Conservation (phyloP, 2,888 invertebrate species). For the Amiota communis region DNA sequence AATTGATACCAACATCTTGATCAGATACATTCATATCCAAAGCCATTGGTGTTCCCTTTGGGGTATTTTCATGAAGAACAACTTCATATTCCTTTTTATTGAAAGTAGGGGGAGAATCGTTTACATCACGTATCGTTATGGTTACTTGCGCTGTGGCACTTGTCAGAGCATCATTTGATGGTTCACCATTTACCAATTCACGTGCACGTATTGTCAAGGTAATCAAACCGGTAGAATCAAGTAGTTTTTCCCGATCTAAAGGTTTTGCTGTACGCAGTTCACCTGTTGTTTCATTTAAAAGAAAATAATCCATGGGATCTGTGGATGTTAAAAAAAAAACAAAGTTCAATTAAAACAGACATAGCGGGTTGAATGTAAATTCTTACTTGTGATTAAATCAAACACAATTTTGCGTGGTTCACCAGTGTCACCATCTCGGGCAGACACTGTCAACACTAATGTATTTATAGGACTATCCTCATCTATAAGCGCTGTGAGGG, state of each 20-base stretch:
- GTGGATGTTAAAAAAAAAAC: neutral
- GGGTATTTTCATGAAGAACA: slow-evolving; percentile 87
- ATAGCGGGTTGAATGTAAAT: slow-evolving; percentile 38
- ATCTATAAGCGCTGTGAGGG: slow-evolving; percentile 83
- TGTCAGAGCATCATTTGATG: slow-evolving; percentile 80
- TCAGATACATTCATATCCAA: slow-evolving; percentile 90
- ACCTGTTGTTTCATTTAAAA: slow-evolving; percentile 84
- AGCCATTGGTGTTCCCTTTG: slow-evolving; percentile 85
- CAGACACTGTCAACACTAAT: slow-evolving; percentile 84
- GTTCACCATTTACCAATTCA: slow-evolving; percentile 83
- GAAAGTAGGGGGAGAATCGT: slow-evolving; percentile 90
- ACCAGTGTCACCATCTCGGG: slow-evolving; percentile 88
- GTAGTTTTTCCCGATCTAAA: slow-evolving; percentile 87
- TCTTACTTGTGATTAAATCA: slow-evolving; percentile 85
- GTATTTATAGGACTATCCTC: slow-evolving; percentile 91
- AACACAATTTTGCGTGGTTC: slow-evolving; percentile 85
- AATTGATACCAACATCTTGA: slow-evolving; percentile 89
- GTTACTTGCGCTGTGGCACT: slow-evolving; percentile 83
- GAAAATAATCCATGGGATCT: slow-evolving; percentile 92
- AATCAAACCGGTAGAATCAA: slow-evolving; percentile 85
- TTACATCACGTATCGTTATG: slow-evolving; percentile 89
- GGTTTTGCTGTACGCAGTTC: slow-evolving; percentile 88
- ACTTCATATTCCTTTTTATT: slow-evolving; percentile 87
- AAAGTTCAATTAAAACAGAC: neutral
- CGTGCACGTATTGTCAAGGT: slow-evolving; percentile 84